phyloP scores from a whole-genome alignment of 2,113 vertebrate species.

The Ctenodactylus gundi region DNA sequence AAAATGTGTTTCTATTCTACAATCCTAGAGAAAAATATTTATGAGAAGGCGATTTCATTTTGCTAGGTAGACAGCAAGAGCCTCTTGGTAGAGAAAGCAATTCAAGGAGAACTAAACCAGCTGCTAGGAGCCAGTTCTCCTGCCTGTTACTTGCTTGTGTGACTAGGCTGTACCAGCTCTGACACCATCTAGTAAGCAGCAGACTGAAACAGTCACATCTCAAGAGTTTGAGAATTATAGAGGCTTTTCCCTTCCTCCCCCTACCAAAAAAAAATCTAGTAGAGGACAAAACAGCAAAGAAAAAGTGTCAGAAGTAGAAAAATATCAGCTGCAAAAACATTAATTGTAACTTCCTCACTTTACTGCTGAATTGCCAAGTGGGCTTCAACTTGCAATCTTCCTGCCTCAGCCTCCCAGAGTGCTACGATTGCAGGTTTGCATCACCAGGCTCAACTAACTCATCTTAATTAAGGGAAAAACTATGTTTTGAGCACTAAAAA shows the following conservation, averaged over 20 bases:
- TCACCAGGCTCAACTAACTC: too few relatives aligned
- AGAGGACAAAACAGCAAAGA: neutral
- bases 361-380: too few relatives aligned
- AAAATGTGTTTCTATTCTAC: slow-evolving; percentile 45
- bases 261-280: slow-evolving; percentile 42
- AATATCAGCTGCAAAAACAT: slow-evolving; percentile 12
- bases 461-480: slow-evolving; percentile 44
- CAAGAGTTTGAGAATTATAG: slow-evolving; percentile 26
- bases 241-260: neutral
- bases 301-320: neutral
- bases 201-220: slow-evolving; percentile 37
- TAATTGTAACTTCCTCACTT: neutral
- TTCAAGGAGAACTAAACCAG: slow-evolving; percentile 51
- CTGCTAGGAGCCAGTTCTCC: slow-evolving; percentile 46
- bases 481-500: neutral
- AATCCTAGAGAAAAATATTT: slow-evolving; percentile 43
- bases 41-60: slow-evolving; percentile 45
- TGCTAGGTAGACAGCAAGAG: slow-evolving; percentile 34
- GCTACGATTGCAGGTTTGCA: too few relatives aligned
- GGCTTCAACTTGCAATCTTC: too few relatives aligned
- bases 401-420: too few relatives aligned
- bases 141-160: slow-evolving; percentile 62
- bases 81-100: slow-evolving; percentile 13
- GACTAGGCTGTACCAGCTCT: slow-evolving; percentile 5
- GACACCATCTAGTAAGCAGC: slow-evolving; percentile 37